Evolutionary conservation across 1,140 invertebrate genomes (phyloP).

Genomic region (Samia ricini): DNA sequence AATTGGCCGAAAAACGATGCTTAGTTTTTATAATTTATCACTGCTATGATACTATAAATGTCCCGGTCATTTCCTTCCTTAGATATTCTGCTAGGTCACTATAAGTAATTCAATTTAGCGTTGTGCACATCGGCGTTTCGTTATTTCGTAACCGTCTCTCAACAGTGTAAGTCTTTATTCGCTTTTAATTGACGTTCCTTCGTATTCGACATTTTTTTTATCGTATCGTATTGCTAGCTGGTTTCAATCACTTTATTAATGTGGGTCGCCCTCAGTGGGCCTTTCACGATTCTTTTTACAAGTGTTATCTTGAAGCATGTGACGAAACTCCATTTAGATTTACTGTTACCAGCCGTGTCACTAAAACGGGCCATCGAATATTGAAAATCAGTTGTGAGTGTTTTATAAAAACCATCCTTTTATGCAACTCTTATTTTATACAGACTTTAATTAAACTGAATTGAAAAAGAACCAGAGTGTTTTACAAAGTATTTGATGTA

Average conservation of each 20-base stretch:
- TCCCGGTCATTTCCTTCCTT: background rate
- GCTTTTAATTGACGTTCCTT: constrained; percentile 38
- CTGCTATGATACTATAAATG: background rate
- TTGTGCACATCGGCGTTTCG: background rate
- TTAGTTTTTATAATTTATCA: too few species aligned
- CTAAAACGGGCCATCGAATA: constrained; percentile 29
- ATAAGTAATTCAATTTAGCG: background rate
- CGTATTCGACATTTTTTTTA: constrained; percentile 20
- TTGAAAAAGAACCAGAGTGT: too few species aligned
- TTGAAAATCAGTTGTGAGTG: constrained; percentile 36
- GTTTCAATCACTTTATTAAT: background rate
- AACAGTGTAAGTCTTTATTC: constrained; percentile 21
- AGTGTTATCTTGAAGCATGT: constrained; percentile 48
- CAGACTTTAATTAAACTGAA: too few species aligned
- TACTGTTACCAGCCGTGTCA: constrained; percentile 42
- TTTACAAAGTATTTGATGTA: too few species aligned
- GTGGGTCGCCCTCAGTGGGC: constrained; percentile 18
- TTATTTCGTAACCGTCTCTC: constrained; percentile 24
- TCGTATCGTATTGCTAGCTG: constrained; percentile 20
- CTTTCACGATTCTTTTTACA: constrained; percentile 41
- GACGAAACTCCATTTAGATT: constrained; percentile 45
- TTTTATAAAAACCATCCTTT: constrained; percentile 11
- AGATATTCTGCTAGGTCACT: background rate
- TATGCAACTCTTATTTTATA: too few species aligned
- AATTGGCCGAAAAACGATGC: too few species aligned